Conservation (phyloP, 2,797 vertebrate genomes). For the Scyliorhinus canicula region DNA sequence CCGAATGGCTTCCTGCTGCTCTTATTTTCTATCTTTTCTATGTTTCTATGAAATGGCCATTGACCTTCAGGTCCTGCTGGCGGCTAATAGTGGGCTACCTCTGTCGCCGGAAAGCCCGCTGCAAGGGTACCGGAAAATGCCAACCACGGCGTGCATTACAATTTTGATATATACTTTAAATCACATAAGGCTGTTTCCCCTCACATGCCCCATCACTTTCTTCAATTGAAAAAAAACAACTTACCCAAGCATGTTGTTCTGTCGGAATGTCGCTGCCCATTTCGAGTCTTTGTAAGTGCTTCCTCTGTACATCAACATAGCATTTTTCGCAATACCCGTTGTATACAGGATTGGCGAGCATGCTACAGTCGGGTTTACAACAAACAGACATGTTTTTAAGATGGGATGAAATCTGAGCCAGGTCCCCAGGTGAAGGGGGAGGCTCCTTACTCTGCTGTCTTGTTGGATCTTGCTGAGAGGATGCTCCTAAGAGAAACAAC, state of each 20-base stretch:
- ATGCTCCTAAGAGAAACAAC: neutral
- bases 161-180: neutral
- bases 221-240: neutral
- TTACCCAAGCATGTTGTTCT: neutral
- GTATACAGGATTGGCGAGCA: constrained; percentile 39
- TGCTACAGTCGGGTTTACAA: neutral
- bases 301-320: neutral
- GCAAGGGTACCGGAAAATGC: too few species aligned
- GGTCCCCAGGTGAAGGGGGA: neutral
- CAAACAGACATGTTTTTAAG: constrained; percentile 36
- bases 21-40: too few species aligned
- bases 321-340: constrained; percentile 37
- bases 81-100: too few species aligned
- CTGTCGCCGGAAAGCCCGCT: too few species aligned
- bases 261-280: neutral
- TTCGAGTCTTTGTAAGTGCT: neutral
- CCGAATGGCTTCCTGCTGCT: too few species aligned
- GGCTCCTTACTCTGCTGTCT: too few species aligned
- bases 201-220: neutral
- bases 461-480: neutral
- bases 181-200: neutral
- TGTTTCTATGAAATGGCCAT: too few species aligned
- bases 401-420: constrained; percentile 39
- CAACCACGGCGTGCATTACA: neutral
- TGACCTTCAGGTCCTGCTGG: too few species aligned